Evolutionary conservation across 1,140 invertebrate genomes (phyloP), one percentile per base, ranked within the genome.

Genomic region (Littorina saxatilis): DNA sequence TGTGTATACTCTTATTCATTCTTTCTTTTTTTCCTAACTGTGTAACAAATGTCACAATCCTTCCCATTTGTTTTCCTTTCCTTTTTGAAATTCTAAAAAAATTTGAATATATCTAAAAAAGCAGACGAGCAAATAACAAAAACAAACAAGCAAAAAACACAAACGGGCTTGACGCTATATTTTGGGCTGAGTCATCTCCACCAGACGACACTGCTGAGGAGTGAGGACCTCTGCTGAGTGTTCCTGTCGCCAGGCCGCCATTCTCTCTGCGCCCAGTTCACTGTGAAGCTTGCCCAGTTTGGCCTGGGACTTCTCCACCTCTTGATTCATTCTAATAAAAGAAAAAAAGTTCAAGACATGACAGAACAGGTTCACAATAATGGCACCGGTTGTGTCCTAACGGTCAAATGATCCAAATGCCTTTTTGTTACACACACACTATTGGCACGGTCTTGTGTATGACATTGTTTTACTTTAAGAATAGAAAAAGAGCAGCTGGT

Each of bases 221-320:
- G 81, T 82, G 9, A 91, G 84, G 3, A 90, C 90, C 70, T 90
- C 87, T 0, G 87, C 83, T 23, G 89, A 84, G 81, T 91, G 90
- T 81, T 91, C 90, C 2, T 81, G 82, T 39, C 87, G 83, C 90
- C 90, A 91, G 7, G 84, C 73, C 27, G 83, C 81, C 17, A 88
- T 75, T 72, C 72, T 84, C 32, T 85, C 85, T 13, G 76, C 68
- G 27, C 90, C 89, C 81, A 90, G 83, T 66, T 90, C 88, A 17
- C 79, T 81, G 63, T 88, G 81, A 27, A 91, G 74, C 43, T 84
- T 85, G 13, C 84, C 83, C n/a, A 84, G 83, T 70, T 91, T 91
- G 29, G 81, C 76, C 40, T 89, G 81, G n/a, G 89, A 89, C 78
- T 90, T 91, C 7, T 82, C 81, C 11, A 88, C 86, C 81, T 90